Percentiles rank a stretch among this genome's conserved stretches.
Conservation (phyloP, 2,888 invertebrate species). For the Saturnia japonica region DNA sequence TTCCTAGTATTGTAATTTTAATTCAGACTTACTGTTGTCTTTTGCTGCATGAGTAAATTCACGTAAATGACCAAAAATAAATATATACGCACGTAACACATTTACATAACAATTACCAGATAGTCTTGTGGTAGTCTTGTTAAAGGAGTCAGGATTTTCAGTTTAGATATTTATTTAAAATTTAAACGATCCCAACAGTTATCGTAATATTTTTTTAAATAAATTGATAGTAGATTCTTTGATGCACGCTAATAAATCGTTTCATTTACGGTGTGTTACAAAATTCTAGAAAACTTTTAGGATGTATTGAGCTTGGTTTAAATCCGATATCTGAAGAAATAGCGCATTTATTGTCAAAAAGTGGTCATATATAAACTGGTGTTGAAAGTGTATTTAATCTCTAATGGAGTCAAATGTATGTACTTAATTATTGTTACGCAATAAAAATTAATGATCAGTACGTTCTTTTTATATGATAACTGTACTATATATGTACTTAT, state of each 20-base stretch:
- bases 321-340: not conserved
- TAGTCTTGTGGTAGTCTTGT: not conserved
- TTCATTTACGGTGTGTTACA: no score
- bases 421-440: no score
- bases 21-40: not conserved
- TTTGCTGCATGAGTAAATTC: not conserved
- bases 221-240: no score
- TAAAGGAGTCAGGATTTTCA: not conserved
- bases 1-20: not conserved
- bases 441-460: no score
- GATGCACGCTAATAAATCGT: not conserved
- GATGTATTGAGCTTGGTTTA: not conserved
- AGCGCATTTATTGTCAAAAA: not conserved
- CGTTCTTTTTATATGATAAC: not conserved
- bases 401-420: no score
- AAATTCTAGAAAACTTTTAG: no score
- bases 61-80: not conserved
- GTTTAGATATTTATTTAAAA: not conserved
- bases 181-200: not conserved
- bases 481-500: not conserved
- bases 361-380: not conserved
- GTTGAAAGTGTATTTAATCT: no score
- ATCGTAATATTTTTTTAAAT: not conserved
- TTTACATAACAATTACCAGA: not conserved
- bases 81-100: not conserved